Evolutionary conservation across 2,888 invertebrate species (phyloP).

Genomic region (Dryomyza anilis): DNA sequence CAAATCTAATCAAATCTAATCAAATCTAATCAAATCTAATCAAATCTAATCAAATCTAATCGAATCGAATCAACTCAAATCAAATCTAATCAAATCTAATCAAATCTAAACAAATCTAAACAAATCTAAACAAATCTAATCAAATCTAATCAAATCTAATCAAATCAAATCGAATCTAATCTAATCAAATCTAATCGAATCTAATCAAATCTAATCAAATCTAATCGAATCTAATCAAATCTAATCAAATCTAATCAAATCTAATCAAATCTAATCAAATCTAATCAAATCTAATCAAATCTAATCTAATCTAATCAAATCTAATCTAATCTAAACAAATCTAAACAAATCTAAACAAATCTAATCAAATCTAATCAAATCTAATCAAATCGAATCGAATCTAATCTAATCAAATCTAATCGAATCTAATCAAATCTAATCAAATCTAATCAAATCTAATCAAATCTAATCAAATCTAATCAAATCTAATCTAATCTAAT

Average conservation of each 20-base stretch:
- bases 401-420: constrained; percentile 14
- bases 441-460: constrained; percentile 11
- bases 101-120: constrained; percentile 3
- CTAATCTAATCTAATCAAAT: constrained; percentile 5
- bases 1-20: background rate
- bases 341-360: constrained; percentile 9
- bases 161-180: background rate
- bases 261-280: constrained; percentile 5
- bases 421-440: too few relatives aligned
- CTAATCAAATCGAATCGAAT: constrained; percentile 14
- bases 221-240: too few relatives aligned
- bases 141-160: constrained; percentile 7
- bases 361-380: constrained; percentile 15
- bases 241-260: constrained; percentile 10
- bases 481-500: constrained; percentile 14
- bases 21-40: background rate
- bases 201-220: too few relatives aligned
- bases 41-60: background rate
- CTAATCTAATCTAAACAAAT: constrained; percentile 12
- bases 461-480: constrained; percentile 10
- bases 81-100: constrained; percentile 9
- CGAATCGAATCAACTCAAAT: too few relatives aligned
- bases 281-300: constrained; percentile 9
- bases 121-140: constrained; percentile 4
- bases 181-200: background rate